Conservation (phyloP, 2,888 invertebrate species). For the Ophioninae sp. region DNA sequence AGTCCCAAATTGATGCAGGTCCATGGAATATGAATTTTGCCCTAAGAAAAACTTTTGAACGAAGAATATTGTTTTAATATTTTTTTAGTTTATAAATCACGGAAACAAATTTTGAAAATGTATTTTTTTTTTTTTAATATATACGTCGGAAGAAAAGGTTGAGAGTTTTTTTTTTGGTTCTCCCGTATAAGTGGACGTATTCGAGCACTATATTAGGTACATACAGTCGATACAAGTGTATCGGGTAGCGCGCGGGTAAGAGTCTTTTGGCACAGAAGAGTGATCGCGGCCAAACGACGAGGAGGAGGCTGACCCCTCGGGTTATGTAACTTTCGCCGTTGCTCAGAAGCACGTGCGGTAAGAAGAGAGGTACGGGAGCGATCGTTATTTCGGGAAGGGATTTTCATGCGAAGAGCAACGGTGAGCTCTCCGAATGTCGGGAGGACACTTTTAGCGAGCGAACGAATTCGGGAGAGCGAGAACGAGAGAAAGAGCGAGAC, state of each 20-base stretch:
- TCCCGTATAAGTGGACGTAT: neutral
- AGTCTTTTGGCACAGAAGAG: conserved; percentile 36
- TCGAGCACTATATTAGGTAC: conserved; percentile 30
- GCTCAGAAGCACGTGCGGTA: conserved; percentile 44
- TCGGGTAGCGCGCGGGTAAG: conserved; percentile 23
- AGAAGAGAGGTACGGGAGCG: conserved; percentile 46
- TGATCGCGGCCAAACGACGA: conserved; percentile 38
- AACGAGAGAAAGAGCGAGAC: too few species aligned
- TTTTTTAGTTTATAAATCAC: too few species aligned
- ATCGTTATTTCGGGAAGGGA: conserved; percentile 69
- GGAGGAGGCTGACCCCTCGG: conserved; percentile 41
- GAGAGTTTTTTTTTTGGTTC: too few species aligned
- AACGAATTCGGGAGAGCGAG: conserved; percentile 19
- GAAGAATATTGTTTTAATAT: too few species aligned
- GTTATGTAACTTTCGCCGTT: conserved; percentile 69
- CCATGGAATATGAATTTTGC: too few species aligned
- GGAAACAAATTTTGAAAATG: too few species aligned
- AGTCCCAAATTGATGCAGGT: too few species aligned
- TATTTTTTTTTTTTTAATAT: too few species aligned
- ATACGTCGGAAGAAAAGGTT: too few species aligned
- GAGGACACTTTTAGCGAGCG: conserved; percentile 50
- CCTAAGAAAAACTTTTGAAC: too few species aligned
- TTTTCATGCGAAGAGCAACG: conserved; percentile 56
- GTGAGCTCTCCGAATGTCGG: conserved; percentile 45
- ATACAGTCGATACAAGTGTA: conserved; percentile 40